Evolutionary conservation across 2,797 vertebrate genomes (phyloP), one percentile per base, ranked within the genome.

Genomic region (Harpagifer antarcticus): DNA sequence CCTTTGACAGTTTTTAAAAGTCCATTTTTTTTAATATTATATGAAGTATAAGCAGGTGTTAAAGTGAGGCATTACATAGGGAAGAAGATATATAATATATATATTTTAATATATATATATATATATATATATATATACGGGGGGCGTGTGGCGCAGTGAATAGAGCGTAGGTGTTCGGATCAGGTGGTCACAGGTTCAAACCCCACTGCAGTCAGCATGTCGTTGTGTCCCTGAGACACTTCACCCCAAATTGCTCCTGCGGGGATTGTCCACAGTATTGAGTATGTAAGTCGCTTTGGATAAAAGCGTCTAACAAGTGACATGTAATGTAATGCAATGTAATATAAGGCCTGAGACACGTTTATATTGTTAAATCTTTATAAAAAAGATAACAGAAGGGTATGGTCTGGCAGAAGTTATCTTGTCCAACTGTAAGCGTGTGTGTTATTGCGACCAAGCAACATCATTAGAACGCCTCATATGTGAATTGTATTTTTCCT

Each of bases 301-400:
- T n/a, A n/a, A n/a, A n/a, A n/a, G n/a, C n/a, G n/a, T n/a, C n/a
- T n/a, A n/a, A n/a, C n/a, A n/a, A n/a, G n/a, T n/a, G n/a, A n/a
- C n/a, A n/a, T n/a, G n/a, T n/a, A n/a, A n/a, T n/a, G n/a, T n/a
- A n/a, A n/a, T n/a, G n/a, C n/a, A n/a, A n/a, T 76, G 58, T 74
- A 33, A 71, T 42, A 43, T 55, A 79, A 57, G 61, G 75, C 72
- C 76, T 78, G 76, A 82, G 68, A 72, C 66, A 78, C 48, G 69
- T 71, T 70, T n/a, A 79, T 58, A 62, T 61, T 58, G 20, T 74
- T 68, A 43, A 43, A 57, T 59, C 33, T 20, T 55, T 55, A 42
- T 59, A 45, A 73, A 9, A 62, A 3, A 11, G n/a, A 42, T 52
- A 56, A 58, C 49, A 74, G 9, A 60, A 47, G 20, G 17, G 47